Evolutionary conservation across 2,888 invertebrate species (phyloP).

Genomic region (Synanthedon tipuliformis): DNA sequence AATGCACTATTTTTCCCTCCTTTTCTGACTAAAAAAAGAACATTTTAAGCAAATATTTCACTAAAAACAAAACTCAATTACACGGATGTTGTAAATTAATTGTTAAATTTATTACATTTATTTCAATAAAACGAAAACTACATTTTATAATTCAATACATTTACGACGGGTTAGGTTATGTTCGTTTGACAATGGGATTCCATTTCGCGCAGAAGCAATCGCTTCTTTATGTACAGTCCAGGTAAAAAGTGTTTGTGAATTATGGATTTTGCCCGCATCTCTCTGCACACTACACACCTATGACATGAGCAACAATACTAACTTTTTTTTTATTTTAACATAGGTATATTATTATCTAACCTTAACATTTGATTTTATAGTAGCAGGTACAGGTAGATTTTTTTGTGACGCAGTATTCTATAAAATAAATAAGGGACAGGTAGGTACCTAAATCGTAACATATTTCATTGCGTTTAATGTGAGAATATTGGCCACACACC

Average conservation of each 20-base stretch:
- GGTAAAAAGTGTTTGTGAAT: constrained; percentile 20
- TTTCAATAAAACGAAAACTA: constrained; percentile 9
- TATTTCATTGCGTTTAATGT: too few species aligned
- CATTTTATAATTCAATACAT: constrained; percentile 23
- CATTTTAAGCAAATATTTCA: constrained; percentile 6
- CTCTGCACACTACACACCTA: background rate
- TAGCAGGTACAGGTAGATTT: background rate
- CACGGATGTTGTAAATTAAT: background rate
- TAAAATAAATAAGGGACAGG: too few species aligned
- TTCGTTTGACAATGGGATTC: constrained; percentile 38
- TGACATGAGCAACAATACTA: background rate
- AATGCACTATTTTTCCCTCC: background rate
- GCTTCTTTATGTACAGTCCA: constrained; percentile 14
- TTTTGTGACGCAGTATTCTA: background rate
- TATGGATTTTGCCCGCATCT: background rate
- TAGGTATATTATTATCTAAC: background rate
- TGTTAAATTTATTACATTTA: background rate
- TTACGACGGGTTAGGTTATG: constrained; percentile 46
- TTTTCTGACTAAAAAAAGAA: constrained; percentile 13
- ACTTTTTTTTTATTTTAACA: background rate
- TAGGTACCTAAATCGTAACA: too few species aligned
- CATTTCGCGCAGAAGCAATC: constrained; percentile 47
- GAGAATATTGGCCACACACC: too few species aligned
- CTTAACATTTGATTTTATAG: background rate
- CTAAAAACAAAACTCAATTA: background rate